phyloP scores from a whole-genome alignment of 2,113 vertebrate species.

The Amphiprion percula region DNA sequence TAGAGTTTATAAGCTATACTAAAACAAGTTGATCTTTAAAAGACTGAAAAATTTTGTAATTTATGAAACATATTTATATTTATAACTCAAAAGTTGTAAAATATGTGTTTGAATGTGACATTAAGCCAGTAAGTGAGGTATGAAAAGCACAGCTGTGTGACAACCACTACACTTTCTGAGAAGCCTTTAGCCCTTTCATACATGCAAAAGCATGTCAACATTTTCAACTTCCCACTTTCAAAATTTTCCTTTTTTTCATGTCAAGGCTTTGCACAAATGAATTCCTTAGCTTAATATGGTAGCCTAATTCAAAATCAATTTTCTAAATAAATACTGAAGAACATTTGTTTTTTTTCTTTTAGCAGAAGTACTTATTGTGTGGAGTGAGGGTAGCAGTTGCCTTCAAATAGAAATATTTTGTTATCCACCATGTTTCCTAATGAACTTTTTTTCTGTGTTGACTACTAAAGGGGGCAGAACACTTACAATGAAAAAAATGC shows the following conservation, averaged over 20 bases:
- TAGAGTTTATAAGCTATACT: too few species aligned
- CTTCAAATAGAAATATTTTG: constrained; percentile 29
- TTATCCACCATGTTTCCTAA: neutral
- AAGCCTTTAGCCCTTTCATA: neutral
- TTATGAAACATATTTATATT: too few species aligned
- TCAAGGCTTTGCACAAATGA: neutral
- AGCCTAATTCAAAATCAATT: neutral
- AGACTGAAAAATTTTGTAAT: too few species aligned
- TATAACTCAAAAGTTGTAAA: too few species aligned
- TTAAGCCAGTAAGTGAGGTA: neutral
- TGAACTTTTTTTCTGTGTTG: neutral
- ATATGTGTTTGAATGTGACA: neutral
- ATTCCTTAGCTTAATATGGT: neutral
- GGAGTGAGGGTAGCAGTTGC: neutral
- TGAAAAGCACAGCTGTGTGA: neutral
- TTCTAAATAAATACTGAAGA: neutral
- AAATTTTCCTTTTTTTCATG: neutral
- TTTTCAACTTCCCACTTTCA: neutral
- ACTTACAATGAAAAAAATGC: neutral
- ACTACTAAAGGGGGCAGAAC: neutral
- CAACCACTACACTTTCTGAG: neutral
- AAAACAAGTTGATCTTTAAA: too few species aligned
- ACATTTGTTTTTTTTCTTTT: neutral
- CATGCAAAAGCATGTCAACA: constrained; percentile 9
- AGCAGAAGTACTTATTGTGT: neutral